Evolutionary conservation across 2,797 vertebrate species (phyloP), one percentile per base, ranked within the genome.

Genomic region (Antrozous pallidus): DNA sequence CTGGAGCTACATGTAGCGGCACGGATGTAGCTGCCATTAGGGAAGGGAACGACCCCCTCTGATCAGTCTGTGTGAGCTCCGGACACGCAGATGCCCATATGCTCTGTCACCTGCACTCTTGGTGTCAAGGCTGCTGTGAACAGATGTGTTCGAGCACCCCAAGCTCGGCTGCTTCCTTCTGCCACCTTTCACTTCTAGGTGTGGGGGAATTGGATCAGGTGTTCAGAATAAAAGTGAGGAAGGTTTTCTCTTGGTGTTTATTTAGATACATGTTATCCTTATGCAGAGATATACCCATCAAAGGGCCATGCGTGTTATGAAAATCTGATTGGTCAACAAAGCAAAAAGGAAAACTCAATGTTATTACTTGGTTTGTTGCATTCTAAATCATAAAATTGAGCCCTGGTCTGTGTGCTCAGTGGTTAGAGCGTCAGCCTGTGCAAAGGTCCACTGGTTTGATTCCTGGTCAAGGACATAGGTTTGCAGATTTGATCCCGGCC

Each of bases 221-320:
- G 61, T 74, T 92, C 49, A 63, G 40, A 81, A 81, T 54, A 9
- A 63, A 77, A 42, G 7, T 3, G 4, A 33, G 16, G 17, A 70
- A 28, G 20, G 2, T 54, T 63, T 88, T 77, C 56, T 92, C 47
- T 33, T 81, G 49, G 24, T 71, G 61, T 85, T 75, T 61, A 42
- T 63, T 56, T 56, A 33, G 38, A 31, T 63, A 24, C 31, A 2
- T 36, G 26, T 77, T 85, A 67, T 40, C 87, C 4, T 18, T 69
- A 8, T n/a, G 38, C 61, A 45, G n/a, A 36, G 5, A 38, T 26
- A 67, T 12, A 56, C 28, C 31, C 0, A 3, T 38, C 45, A 61
- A 70, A 56, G 36, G 71, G 38, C 18, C 8, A 10, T n/a, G 10
- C 1, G 31, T 5, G 54, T 81, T n/a, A 54, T 84, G 16, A 80